Evolutionary conservation across 1,140 invertebrate genomes (phyloP), one percentile per base, ranked within the genome.

Genomic region (Grapholita molesta): DNA sequence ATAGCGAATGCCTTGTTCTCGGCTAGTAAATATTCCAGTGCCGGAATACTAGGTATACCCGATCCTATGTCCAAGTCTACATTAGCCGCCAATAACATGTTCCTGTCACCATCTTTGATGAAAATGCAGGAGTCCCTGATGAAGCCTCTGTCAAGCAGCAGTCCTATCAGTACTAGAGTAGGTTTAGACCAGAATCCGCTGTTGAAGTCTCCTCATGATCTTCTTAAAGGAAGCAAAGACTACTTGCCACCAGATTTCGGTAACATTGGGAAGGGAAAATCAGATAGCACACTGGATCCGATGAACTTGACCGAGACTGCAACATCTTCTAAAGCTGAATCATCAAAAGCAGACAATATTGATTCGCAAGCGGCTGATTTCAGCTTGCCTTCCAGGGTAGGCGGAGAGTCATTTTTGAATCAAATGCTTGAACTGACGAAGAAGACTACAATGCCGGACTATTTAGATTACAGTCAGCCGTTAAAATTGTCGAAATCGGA

Each of bases 1-100:
- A 94, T 94, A 67, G 94, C 94, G 0, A 94, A 93, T 79, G 93
- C 93, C 21, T 74, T 94, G n/a, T 94, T 94, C 71, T 93, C 93
- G 66, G 92, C 93, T 4, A 94, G 93, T 35, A 94, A 94, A 77
- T 94, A 93, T 78, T 93, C 93, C 2, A 93, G 89, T 70, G 91
- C 93, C 5, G 92, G 92, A 15, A 92, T 94, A 66, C 76, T 94
- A 61, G 93, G 93, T 7, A 93, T 95, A 75, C 94, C 94, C 0
- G 94, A 95, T 90, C 94, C 94, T 0, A 93, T 95, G 91, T 94
- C 94, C 0, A 94, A 95, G 76, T 94, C 93, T n/a, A 95, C 94
- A 28, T 83, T 95, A 70, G 94, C 94, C 0, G 94, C 94, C 2
- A 95, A 95, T 74, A 95, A 95, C 75, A 94, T 95, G 94, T 95